Conservation (phyloP, 2,797 vertebrate genomes). For the Meda fulgida region DNA sequence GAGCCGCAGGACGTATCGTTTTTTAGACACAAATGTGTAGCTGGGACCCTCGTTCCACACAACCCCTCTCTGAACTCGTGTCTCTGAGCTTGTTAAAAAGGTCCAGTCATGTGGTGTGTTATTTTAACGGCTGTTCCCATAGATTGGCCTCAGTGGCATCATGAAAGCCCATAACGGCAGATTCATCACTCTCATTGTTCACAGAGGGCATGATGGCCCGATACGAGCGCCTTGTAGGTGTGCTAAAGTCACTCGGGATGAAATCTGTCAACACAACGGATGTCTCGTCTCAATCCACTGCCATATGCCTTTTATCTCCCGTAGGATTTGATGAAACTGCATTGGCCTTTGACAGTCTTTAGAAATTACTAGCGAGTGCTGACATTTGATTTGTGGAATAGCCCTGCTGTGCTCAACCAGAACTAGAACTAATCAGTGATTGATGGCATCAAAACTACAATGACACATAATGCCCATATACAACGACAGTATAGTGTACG, state of each 20-base stretch:
- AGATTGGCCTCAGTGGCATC: slow-evolving; percentile 75
- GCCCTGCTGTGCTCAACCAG: slow-evolving; percentile 41
- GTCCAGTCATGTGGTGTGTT: slow-evolving; percentile 77
- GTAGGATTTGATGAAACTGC: slow-evolving; percentile 72
- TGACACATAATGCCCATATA: slow-evolving; percentile 44
- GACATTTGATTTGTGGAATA: slow-evolving; percentile 66
- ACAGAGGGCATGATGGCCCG: slow-evolving; percentile 69
- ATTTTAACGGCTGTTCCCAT: slow-evolving; percentile 76
- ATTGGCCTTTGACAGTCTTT: slow-evolving; percentile 75
- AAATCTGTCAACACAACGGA: slow-evolving; percentile 80
- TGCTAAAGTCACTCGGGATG: slow-evolving; percentile 79
- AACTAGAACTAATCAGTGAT: slow-evolving; percentile 57
- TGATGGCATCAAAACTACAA: slow-evolving; percentile 50
- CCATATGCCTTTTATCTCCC: slow-evolving; percentile 73
- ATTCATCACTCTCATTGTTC: slow-evolving; percentile 74
- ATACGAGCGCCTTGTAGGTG: slow-evolving; percentile 74
- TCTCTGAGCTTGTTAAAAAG: slow-evolving; percentile 77
- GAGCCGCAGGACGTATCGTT: slow-evolving; percentile 64
- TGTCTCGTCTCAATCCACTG: slow-evolving; percentile 69
- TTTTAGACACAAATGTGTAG: slow-evolving; percentile 67
- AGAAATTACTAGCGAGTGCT: slow-evolving; percentile 70
- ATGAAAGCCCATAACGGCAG: slow-evolving; percentile 77
- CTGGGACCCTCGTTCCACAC: slow-evolving; percentile 62
- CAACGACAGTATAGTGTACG: slow-evolving; percentile 34
- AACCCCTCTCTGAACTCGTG: slow-evolving; percentile 54